phyloP scores from a whole-genome alignment of 2,888 invertebrate species.

The Lasioglossum zephyrum region DNA sequence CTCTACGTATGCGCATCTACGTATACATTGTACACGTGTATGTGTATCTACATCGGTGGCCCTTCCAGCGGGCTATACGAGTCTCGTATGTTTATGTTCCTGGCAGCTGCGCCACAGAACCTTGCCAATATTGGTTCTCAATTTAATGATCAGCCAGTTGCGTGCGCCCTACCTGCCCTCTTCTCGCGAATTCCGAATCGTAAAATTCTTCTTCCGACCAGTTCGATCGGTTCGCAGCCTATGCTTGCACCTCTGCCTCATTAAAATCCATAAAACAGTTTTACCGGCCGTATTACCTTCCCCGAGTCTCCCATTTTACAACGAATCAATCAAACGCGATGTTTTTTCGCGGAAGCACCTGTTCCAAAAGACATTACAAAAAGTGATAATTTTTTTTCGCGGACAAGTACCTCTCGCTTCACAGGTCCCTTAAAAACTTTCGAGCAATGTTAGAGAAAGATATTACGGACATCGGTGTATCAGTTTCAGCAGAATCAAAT shows the following conservation, averaged over 20 bases:
- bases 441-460: no score
- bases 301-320: not conserved
- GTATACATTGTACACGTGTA: conserved; percentile 53
- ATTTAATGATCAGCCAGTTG: conserved; percentile 81
- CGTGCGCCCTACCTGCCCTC: conserved; percentile 55
- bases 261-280: not conserved
- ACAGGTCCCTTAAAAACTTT: no score
- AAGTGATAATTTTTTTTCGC: not conserved
- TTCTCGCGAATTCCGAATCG: conserved; percentile 12
- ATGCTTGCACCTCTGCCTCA: no score
- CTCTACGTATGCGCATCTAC: conserved; percentile 37
- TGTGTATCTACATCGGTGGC: conserved; percentile 59
- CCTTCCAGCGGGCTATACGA: conserved; percentile 72
- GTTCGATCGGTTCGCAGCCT: conserved; percentile 26
- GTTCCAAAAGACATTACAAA: not conserved
- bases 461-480: no score
- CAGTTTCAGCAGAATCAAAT: no score
- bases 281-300: not conserved
- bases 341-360: not conserved
- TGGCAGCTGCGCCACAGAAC: conserved; percentile 81
- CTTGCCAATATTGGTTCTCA: conserved; percentile 84
- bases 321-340: not conserved
- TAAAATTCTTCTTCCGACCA: conserved; percentile 40
- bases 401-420: not conserved
- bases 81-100: conserved; percentile 81